These are phyloP conservation scores for Parthenolecanium corni DNA, from an alignment of 2,888 invertebrate species.

Conservation along the genomic window DNA sequence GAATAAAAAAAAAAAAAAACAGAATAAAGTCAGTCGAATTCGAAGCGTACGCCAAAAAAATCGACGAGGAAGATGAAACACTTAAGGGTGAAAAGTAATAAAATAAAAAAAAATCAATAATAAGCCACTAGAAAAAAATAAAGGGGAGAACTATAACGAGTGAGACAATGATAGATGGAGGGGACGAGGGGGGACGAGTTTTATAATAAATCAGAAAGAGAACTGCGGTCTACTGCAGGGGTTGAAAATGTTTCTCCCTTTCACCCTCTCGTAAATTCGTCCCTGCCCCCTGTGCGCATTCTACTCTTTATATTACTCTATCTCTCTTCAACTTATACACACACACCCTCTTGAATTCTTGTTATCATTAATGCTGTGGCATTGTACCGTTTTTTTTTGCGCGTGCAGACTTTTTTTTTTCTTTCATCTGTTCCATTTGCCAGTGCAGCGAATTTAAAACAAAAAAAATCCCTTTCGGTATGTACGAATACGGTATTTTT, in stretches of 20 bases:
- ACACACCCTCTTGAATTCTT: neutral
- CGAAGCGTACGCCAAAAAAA: neutral
- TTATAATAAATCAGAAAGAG: conserved; percentile 16
- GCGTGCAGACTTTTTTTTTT: neutral
- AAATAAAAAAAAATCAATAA: conserved; percentile 23
- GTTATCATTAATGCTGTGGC: neutral
- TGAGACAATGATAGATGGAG: neutral
- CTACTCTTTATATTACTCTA: neutral
- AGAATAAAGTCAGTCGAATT: no score
- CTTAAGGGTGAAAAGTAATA: conserved; percentile 19
- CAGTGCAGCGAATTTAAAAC: no score
- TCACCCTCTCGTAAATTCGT: no score
- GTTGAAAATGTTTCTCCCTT: neutral
- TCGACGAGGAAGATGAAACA: conserved; percentile 13
- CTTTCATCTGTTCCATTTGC: no score
- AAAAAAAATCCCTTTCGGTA: no score
- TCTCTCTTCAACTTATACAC: no score
- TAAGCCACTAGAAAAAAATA: conserved; percentile 16
- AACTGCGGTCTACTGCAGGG: neutral
- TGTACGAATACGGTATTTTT: no score
- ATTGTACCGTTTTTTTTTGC: neutral
- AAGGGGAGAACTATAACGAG: neutral
- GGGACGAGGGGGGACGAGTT: neutral
- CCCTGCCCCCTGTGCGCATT: no score
- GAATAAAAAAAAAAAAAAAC: no score